Conservation (phyloP, 1,140 invertebrate species). For the Olivierus martensii region DNA sequence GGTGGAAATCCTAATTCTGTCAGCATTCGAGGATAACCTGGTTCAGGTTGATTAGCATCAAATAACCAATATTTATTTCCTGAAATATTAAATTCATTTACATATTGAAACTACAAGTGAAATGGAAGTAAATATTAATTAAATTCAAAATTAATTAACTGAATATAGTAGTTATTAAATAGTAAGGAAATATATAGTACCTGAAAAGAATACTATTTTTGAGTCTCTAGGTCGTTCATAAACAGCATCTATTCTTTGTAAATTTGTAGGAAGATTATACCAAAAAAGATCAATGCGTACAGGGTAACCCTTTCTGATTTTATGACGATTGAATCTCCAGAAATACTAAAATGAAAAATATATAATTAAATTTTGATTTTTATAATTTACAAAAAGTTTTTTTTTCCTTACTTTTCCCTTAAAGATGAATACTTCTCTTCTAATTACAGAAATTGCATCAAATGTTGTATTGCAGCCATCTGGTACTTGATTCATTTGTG, state of each 20-base stretch:
- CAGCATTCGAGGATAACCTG: conserved; percentile 59
- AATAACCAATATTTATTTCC: conserved; percentile 34
- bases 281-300: conserved; percentile 33
- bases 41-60: conserved; percentile 49
- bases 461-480: conserved; percentile 26
- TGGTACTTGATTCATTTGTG: conserved; percentile 1
- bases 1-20: conserved; percentile 59
- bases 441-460: conserved; percentile 37
- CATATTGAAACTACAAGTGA: too few species aligned
- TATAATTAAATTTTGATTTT: too few species aligned
- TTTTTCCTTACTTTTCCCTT: conserved; percentile 33
- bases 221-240: conserved; percentile 68
- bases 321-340: conserved; percentile 15
- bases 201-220: conserved; percentile 73
- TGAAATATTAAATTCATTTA: too few species aligned
- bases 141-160: not conserved
- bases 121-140: not conserved
- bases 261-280: conserved; percentile 43
- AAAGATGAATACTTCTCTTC: conserved; percentile 36
- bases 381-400: too few species aligned
- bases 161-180: not conserved
- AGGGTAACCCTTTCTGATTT: conserved; percentile 24
- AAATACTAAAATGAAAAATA: conserved; percentile 9
- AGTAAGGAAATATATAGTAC: too few species aligned
- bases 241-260: conserved; percentile 77